phyloP scores from a whole-genome alignment of 2,888 invertebrate species.

The Ephialtes manifestator region DNA sequence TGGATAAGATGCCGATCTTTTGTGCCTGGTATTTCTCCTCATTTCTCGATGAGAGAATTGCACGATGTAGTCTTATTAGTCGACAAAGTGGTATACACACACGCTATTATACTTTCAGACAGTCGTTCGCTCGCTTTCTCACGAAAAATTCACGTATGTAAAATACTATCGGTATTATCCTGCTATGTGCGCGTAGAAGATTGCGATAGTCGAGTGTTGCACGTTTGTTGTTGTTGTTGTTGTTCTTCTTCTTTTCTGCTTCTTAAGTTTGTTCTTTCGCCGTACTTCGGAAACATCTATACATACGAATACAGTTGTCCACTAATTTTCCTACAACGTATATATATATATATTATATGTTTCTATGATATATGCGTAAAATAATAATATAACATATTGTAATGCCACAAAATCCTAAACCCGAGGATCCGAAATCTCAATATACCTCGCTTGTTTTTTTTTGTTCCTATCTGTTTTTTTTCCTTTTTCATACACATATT shows the following conservation, averaged over 20 bases:
- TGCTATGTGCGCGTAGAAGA: conserved; percentile 25
- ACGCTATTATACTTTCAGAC: conserved; percentile 3
- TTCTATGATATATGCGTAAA: conserved; percentile 7
- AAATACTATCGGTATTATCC: conserved; percentile 43
- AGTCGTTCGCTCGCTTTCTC: conserved; percentile 33
- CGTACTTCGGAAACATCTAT: conserved; percentile 11
- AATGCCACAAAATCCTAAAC: conserved; percentile 19
- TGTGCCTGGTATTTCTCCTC: neutral
- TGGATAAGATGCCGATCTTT: conserved; percentile 9
- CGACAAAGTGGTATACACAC: conserved; percentile 20
- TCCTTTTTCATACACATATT: conserved; percentile 14
- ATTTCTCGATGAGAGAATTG: conserved; percentile 1
- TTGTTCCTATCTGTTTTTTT: neutral
- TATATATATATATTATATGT: neutral
- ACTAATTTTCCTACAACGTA: conserved; percentile 9
- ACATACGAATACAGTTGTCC: conserved; percentile 20
- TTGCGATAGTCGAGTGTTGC: conserved; percentile 5
- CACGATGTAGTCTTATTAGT: conserved; percentile 7
- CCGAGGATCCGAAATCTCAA: conserved; percentile 11
- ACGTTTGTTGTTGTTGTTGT: no score
- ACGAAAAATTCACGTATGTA: conserved; percentile 17
- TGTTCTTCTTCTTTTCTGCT: conserved; percentile 7
- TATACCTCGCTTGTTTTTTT: conserved; percentile 2
- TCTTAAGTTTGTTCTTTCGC: conserved; percentile 4
- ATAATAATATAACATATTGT: conserved; percentile 28